Base-by-base conservation (phyloP, 2,888 invertebrate genomes). In the Didymodactylos carnosus region DNA sequence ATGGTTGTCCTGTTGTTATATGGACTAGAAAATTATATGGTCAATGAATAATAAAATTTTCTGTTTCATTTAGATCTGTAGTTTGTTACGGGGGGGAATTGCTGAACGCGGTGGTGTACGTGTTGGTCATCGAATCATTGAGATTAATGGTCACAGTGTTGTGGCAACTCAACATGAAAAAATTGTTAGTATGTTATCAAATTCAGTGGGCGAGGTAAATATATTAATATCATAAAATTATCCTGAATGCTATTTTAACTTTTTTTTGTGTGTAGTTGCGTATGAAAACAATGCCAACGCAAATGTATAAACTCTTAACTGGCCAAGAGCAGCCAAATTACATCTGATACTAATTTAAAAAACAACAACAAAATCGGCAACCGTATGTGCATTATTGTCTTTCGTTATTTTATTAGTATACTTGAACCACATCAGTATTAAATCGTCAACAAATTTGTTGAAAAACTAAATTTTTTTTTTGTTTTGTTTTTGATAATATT, bases 281-380 rank as follows among this genome's bases (percentile, higher is more conserved):
- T 80, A 98, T 98, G 97, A 98, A 98, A 86, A 98, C 98, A 76
- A 98, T 99, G 98, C 98, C 98, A 80, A 98, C 98, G 78, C 97
- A 97, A 78, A 98, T 98, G 94, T 98, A 95, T 87, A 89, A 97
- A 81, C 87, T 98, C 83, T 87, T 98, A 82, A 99, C 98, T 79
- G 98, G 98, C 76, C 98, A 98, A 86, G 98, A 98, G 86, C 62
- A 69, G 39, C 75, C 75, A n/a, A 69, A 70, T 69, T 75, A 75
- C 41, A 71, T 74, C 43, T 72, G 46, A 62, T 72, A n/a, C n/a
- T n/a, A n/a, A n/a, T n/a, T n/a, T n/a, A n/a, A n/a, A n/a, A n/a
- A n/a, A n/a, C n/a, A n/a, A n/a, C n/a, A n/a, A n/a, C n/a, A n/a
- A n/a, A n/a, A n/a, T n/a, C n/a, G n/a, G n/a, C n/a, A n/a, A n/a